phyloP scores from a whole-genome alignment of 2,888 invertebrate genomes.

The Sipha maydis region DNA sequence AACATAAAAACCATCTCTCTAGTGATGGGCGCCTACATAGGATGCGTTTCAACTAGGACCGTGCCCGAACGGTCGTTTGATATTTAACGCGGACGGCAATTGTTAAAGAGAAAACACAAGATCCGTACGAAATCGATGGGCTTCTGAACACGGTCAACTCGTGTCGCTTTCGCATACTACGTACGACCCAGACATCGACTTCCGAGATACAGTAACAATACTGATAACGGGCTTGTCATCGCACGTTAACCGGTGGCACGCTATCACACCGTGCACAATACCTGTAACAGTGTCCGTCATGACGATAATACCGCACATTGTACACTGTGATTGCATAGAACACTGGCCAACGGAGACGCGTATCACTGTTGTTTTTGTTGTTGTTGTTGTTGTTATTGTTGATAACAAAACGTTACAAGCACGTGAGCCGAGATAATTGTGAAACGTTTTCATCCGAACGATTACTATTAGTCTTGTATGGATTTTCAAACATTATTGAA shows the following conservation, averaged over 20 bases:
- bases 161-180: neutral
- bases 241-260: neutral
- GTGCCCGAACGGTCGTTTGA: neutral
- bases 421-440: neutral
- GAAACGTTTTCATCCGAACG: too few species aligned
- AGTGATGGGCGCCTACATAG: neutral
- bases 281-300: too few species aligned
- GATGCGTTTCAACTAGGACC: neutral
- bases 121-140: too few species aligned
- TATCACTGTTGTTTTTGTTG: neutral
- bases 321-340: too few species aligned
- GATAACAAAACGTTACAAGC: neutral
- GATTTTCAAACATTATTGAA: too few species aligned
- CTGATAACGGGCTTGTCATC: neutral
- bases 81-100: too few species aligned
- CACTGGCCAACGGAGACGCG: neutral
- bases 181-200: neutral
- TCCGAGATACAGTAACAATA: neutral
- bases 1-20: constrained; percentile 44
- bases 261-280: neutral
- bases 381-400: too few species aligned
- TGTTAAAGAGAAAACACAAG: too few species aligned
- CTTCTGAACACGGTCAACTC: neutral
- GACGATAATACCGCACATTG: too few species aligned
- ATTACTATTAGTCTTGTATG: too few species aligned